Base-by-base conservation (phyloP, 2,888 invertebrate genomes). In the Diadegma fenestrale region DNA sequence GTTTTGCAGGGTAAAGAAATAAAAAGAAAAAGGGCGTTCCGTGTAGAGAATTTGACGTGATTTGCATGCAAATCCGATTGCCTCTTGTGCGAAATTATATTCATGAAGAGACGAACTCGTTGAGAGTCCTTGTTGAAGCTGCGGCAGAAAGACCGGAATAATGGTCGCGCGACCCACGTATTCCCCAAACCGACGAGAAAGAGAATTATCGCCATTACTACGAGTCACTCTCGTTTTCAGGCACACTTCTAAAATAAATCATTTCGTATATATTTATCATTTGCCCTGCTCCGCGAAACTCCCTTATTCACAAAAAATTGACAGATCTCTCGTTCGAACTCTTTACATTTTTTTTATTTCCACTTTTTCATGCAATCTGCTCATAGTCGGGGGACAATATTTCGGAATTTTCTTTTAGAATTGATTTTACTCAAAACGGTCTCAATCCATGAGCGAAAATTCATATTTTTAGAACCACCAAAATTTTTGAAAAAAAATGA, bases 41-140 rank as follows among this genome's bases (percentile, higher is more conserved):
- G 73, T 19, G 37, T 68, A 33, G 64, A 84, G 54, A 77, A 82
- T 78, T 84, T 81, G 87, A 85, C 86, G 84, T 84, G 85, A 85
- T 87, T 87, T 87, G 82, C 73, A 86, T 87, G 87, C 86, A 86
- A 87, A 87, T 87, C 76, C 82, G 76, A 87, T 86, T 85, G 85
- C 82, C 82, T 69, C 81, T 84, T 75, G 73, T 58, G 71, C 64
- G 43, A 85, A 85, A 85, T 85, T 79, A 85, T 85, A 85, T 85
- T 85, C 85, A 82, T 82, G 82, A 66, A 82, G 82, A 85, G 75
- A 45, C 75, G 66, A 77, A 72, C 54, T 63, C 78, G 17, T 48
- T 54, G 66, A 41, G 68, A 51, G 75, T 19, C 64, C 63, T 76
- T 48, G 41, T 73, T 73, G 58, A 58, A 19, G 41, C 66, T 54